Percentiles rank a stretch among this genome's conserved stretches.
Evolutionary conservation across 1,140 invertebrate genomes (phyloP).

Genomic region (Eumaeus atala): DNA sequence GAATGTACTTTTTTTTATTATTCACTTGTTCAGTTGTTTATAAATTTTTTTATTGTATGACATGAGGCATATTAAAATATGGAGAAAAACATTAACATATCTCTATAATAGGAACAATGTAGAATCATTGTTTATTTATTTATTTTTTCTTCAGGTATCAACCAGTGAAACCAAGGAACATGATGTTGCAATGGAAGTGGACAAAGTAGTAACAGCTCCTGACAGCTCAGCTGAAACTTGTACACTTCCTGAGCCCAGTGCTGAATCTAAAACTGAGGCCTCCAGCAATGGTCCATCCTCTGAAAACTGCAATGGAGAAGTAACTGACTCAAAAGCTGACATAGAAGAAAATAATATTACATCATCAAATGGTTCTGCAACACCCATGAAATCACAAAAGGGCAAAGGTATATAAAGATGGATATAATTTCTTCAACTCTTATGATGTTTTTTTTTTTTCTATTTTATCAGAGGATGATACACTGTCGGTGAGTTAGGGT

Average conservation of each 20-base stretch:
- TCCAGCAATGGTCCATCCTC: slow-evolving; percentile 42
- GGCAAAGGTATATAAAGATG: slow-evolving; percentile 36
- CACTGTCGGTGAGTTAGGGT: too few species aligned
- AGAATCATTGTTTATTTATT: too few species aligned
- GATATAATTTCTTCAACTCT: background rate
- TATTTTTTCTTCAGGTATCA: slow-evolving; percentile 49
- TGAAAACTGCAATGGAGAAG: slow-evolving; percentile 61
- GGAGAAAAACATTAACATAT: background rate
- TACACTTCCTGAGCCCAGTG: slow-evolving; percentile 71
- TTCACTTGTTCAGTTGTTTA: too few species aligned
- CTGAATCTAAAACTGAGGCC: slow-evolving; percentile 50
- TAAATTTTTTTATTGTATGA: too few species aligned
- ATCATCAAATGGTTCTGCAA: slow-evolving; percentile 61
- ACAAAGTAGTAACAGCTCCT: slow-evolving; percentile 58
- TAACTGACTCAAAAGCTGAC: slow-evolving; percentile 72
- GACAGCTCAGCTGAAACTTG: slow-evolving; percentile 76
- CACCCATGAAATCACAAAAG: slow-evolving; percentile 42
- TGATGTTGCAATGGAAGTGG: slow-evolving; percentile 40
- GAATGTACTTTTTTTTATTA: too few species aligned
- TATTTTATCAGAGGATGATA: background rate
- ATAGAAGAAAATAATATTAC: slow-evolving; percentile 73
- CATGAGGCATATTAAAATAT: background rate
- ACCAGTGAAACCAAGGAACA: slow-evolving; percentile 72
- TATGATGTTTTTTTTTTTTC: slow-evolving; percentile 15
- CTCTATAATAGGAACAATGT: too few species aligned